Base-by-base conservation (phyloP, 2,113 vertebrate species). In the Larimichthys polyactis region DNA sequence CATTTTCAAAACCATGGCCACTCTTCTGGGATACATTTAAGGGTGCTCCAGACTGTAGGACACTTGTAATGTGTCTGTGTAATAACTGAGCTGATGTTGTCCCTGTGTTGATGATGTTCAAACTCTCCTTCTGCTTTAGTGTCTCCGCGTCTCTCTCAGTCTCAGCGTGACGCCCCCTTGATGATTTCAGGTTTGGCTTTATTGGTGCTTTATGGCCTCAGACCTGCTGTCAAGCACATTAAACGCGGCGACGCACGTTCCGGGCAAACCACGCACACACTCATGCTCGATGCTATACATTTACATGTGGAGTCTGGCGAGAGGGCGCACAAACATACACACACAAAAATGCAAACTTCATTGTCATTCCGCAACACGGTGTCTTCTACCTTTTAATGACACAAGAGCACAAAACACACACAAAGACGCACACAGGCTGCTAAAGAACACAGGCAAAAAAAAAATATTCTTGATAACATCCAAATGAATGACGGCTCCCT, bases 181-280 rank as follows among this genome's bases (percentile, higher is more conserved):
- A 81, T 79, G 89, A 75, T 73, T 87, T 82, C 87, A 89, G 87
- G 80, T 90, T 85, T 83, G 91, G 67, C 82, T 94, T 95, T 93
- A 94, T 93, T 78, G 89, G 73, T 81, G 73, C 81, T 94, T 95
- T 93, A 94, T 66, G 78, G 85, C 89, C 86, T 84, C 81, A 75
- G 76, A 89, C 91, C 91, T 94, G 92, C 93, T 94, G 92, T 92
- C 83, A 81, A 66, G 78, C 75, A 83, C 85, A 90, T 89, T 88
- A 89, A 89, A 95, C 76, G 89, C 76, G 79, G 32, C 67, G 80
- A 49, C 52, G 67, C 73, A 22, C 83, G 48, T 22, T 2, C 5
- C 63, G 43, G 24, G 44, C 32, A 71, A 46, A 36, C 57, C 6
- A 43, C 73, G 65, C 71, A 79, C 62, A 76, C 87, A 79, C 57